Conservation (phyloP, 1,140 invertebrate genomes). For the Aphidius gifuensis region DNA sequence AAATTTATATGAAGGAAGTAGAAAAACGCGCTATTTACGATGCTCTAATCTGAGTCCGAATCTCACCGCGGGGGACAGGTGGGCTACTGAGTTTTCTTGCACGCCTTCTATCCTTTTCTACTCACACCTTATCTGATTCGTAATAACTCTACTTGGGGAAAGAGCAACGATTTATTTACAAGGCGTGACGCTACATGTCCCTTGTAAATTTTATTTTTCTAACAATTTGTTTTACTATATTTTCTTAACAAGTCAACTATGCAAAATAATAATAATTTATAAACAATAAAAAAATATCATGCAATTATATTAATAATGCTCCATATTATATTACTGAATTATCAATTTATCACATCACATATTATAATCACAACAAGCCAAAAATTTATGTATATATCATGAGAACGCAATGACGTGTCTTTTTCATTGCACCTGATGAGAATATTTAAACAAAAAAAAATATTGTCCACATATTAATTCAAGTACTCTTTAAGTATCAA, state of each 20-base stretch:
- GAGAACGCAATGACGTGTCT: slow-evolving; percentile 13
- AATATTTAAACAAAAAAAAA: not conserved
- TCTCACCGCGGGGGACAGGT: slow-evolving; percentile 37
- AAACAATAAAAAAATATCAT: not conserved
- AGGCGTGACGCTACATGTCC: slow-evolving; percentile 18
- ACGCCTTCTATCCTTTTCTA: slow-evolving; percentile 18
- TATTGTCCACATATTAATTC: slow-evolving; percentile 2
- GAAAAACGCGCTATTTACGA: slow-evolving; percentile 39
- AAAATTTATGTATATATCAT: not conserved
- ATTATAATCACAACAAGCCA: not conserved
- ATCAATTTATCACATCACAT: slow-evolving; percentile 2
- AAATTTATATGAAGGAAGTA: slow-evolving; percentile 16
- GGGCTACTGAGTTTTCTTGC: slow-evolving; percentile 39
- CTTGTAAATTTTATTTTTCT: slow-evolving; percentile 8
- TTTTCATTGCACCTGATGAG: not conserved
- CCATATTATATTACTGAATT: slow-evolving; percentile 20
- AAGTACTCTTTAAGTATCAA: slow-evolving; percentile 10
- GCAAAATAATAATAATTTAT: not conserved
- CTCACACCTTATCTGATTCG: slow-evolving; percentile 40
- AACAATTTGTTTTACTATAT: slow-evolving; percentile 5
- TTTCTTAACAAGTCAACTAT: not conserved
- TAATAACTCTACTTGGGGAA: slow-evolving; percentile 40
- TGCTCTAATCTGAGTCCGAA: slow-evolving; percentile 37
- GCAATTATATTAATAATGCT: slow-evolving; percentile 7
- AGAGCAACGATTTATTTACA: slow-evolving; percentile 37